A percentile compares a stretch with the other conserved stretches of the same genome.
phyloP scores from a whole-genome alignment of 2,113 vertebrate species.

The Galeopterus variegatus region DNA sequence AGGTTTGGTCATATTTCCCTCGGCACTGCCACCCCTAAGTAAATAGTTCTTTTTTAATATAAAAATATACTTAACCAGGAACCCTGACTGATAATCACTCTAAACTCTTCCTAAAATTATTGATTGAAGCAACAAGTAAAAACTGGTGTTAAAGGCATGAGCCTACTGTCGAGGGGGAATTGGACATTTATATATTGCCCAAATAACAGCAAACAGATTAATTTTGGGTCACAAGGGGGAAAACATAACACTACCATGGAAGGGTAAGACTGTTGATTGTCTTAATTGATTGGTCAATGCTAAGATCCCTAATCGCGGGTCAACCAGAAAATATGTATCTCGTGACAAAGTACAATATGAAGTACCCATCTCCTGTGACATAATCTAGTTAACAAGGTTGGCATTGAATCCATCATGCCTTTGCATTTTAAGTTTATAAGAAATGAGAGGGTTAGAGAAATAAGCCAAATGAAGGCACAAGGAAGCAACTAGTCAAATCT shows the following conservation, averaged over 20 bases:
- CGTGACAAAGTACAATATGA: neutral
- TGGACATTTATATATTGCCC: neutral
- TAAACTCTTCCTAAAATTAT: neutral
- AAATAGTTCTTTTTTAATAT: neutral
- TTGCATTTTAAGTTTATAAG: slow-evolving; percentile 26
- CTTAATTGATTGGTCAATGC: neutral
- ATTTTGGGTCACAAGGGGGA: neutral
- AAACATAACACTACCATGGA: neutral
- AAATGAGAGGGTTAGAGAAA: neutral
- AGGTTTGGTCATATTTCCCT: neutral
- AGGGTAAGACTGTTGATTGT: neutral
- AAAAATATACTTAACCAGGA: neutral
- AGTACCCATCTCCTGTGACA: neutral
- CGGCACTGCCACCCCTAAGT: neutral
- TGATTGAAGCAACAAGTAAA: neutral
- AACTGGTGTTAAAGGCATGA: neutral
- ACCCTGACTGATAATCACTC: neutral
- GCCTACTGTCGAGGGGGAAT: neutral
- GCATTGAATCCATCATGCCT: neutral
- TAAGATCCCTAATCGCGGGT: neutral
- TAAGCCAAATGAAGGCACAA: neutral
- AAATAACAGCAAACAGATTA: neutral
- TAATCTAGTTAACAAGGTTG: neutral
- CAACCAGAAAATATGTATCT: neutral
- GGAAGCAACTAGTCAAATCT: neutral